A percentile compares a stretch with the other conserved stretches of the same genome.
Conservation (phyloP, 1,140 invertebrate genomes). For the Mactra quadrangularis region DNA sequence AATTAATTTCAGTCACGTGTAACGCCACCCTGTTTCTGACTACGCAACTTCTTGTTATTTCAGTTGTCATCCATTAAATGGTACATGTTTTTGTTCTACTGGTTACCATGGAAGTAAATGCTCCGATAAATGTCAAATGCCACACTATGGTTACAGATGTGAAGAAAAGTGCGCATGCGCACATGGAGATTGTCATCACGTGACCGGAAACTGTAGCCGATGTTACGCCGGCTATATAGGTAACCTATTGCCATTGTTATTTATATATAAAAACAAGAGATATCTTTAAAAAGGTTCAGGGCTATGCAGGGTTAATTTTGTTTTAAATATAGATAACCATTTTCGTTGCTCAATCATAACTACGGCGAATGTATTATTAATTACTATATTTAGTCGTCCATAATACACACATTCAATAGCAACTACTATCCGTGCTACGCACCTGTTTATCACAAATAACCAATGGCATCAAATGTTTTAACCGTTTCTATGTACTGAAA, state of each 20-base stretch:
- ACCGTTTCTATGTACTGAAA: too few species aligned
- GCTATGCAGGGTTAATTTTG: background rate
- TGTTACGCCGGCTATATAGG: slow-evolving; percentile 10
- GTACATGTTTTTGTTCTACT: background rate
- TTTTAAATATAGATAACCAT: background rate
- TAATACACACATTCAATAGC: background rate
- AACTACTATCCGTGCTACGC: too few species aligned
- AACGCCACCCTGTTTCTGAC: background rate
- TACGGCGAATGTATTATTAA: background rate
- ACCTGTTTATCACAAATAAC: too few species aligned
- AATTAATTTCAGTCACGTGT: background rate
- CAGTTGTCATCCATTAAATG: slow-evolving; percentile 12
- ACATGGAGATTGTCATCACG: slow-evolving; percentile 32
- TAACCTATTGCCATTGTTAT: too few species aligned
- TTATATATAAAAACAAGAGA: too few species aligned
- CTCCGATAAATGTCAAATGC: background rate
- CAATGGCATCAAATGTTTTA: too few species aligned
- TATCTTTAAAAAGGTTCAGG: background rate
- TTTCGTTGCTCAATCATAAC: background rate
- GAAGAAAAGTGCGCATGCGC: slow-evolving; percentile 5
- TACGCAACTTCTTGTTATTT: background rate
- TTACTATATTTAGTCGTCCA: background rate
- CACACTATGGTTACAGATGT: slow-evolving; percentile 22
- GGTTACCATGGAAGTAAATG: slow-evolving; percentile 20
- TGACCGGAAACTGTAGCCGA: slow-evolving; percentile 16